phyloP scores from a whole-genome alignment of 2,113 vertebrate genomes.

The Cyphomyrus plagiostoma region DNA sequence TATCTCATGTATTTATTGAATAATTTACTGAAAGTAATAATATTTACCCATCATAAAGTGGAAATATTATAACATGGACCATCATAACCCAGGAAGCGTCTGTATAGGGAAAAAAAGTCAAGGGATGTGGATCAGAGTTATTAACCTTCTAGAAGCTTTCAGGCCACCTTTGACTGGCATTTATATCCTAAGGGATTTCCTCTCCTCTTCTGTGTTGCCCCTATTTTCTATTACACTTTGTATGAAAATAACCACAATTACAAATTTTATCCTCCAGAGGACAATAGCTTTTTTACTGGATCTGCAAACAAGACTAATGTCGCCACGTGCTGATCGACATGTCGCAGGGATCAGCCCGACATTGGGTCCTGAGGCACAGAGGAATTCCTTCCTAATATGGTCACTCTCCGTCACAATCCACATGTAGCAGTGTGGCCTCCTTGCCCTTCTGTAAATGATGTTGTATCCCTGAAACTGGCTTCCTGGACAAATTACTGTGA shows the following conservation, averaged over 20 bases:
- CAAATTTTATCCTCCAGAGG: constrained; percentile 18
- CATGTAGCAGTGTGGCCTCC: neutral
- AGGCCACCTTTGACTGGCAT: neutral
- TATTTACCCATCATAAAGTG: neutral
- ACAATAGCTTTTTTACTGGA: constrained; percentile 29
- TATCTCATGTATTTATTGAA: too few species aligned
- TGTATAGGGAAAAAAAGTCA: neutral
- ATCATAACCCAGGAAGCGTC: too few species aligned
- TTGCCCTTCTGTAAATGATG: neutral
- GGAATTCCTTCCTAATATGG: neutral
- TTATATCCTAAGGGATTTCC: neutral
- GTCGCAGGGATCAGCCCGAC: neutral
- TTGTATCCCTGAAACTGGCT: neutral
- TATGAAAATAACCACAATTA: constrained; percentile 20
- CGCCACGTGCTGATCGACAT: neutral
- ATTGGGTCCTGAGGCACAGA: neutral
- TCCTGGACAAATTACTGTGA: neutral
- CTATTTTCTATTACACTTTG: neutral
- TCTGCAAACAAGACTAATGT: neutral
- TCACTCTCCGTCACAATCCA: neutral
- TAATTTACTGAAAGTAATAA: too few species aligned
- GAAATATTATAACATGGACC: too few species aligned
- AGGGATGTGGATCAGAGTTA: neutral
- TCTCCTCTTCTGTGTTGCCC: neutral
- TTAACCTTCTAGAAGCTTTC: neutral